Conservation (phyloP, 2,113 vertebrate genomes). For the Puffinus mauretanicus region DNA sequence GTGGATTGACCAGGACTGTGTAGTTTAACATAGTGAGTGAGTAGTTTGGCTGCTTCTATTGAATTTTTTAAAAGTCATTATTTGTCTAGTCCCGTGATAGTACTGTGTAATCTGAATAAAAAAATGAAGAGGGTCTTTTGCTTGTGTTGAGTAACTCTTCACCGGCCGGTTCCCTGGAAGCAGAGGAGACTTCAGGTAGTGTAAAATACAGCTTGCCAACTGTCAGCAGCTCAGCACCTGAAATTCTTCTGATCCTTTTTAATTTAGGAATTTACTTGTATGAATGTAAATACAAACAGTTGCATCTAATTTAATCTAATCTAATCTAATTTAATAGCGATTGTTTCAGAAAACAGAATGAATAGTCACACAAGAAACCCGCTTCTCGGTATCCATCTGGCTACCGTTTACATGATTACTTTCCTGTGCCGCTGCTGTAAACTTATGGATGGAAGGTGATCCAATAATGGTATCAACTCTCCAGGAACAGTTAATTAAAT, state of each 20-base stretch:
- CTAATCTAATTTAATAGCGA: neutral
- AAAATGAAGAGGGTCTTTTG: neutral
- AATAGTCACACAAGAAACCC: neutral
- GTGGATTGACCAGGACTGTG: neutral
- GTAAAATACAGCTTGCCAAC: neutral
- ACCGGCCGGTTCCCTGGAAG: neutral
- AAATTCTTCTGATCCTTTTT: neutral
- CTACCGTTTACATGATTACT: neutral
- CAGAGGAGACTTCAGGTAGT: neutral
- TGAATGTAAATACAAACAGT: neutral
- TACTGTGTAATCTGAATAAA: neutral
- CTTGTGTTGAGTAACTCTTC: neutral
- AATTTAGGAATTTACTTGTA: neutral
- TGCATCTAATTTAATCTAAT: neutral
- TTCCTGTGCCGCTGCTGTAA: neutral
- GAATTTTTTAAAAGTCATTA: neutral
- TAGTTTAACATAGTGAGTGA: neutral
- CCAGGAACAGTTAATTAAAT: neutral
- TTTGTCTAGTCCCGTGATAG: neutral
- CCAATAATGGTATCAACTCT: neutral
- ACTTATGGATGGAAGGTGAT: neutral
- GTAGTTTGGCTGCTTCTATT: neutral
- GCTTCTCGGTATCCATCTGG: rapidly evolving
- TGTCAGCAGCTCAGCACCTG: neutral
- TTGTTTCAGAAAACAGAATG: neutral